A percentile compares a stretch with the other conserved stretches of the same genome.
phyloP scores from a whole-genome alignment of 2,113 vertebrate species.

The Tetraodon nigroviridis region DNA sequence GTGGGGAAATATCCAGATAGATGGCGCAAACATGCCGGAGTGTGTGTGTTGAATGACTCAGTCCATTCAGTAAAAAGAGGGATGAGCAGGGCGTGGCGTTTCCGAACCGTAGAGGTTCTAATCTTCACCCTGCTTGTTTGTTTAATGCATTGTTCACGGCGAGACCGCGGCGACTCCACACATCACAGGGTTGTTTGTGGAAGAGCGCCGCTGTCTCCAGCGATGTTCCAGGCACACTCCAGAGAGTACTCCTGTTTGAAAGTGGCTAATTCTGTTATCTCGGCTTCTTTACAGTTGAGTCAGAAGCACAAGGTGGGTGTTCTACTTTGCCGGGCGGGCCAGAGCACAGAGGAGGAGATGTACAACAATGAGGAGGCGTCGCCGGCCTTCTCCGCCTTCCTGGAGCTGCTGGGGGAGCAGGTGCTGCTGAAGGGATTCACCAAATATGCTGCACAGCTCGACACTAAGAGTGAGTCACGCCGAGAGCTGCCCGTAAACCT shows the following conservation, averaged over 20 bases:
- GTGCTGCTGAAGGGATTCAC: constrained; percentile 81
- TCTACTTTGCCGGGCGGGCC: constrained; percentile 87
- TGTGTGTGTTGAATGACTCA: neutral
- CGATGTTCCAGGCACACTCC: neutral
- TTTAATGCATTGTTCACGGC: neutral
- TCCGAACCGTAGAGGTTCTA: constrained; percentile 43
- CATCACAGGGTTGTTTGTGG: constrained; percentile 13
- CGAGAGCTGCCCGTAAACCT: neutral
- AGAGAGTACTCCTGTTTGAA: neutral
- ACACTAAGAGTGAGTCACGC: constrained; percentile 86
- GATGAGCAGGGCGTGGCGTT: constrained; percentile 36
- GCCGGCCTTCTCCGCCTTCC: constrained; percentile 83
- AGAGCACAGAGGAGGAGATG: constrained; percentile 98
- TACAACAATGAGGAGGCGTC: constrained; percentile 94
- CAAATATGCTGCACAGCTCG: constrained; percentile 91
- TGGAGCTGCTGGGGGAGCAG: constrained; percentile 85
- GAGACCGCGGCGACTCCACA: neutral
- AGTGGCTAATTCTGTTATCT: constrained; percentile 8
- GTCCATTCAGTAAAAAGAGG: constrained; percentile 30
- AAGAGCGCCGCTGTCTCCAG: neutral
- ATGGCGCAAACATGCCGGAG: constrained; percentile 4
- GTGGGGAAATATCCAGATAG: neutral
- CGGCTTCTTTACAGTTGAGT: constrained; percentile 77
- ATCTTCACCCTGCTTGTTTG: constrained; percentile 41
- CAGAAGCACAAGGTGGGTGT: constrained; percentile 91